Percentiles rank a stretch among this genome's conserved stretches.
Evolutionary conservation across 2,797 vertebrate genomes (phyloP).

Genomic region (Nyctibius grandis): DNA sequence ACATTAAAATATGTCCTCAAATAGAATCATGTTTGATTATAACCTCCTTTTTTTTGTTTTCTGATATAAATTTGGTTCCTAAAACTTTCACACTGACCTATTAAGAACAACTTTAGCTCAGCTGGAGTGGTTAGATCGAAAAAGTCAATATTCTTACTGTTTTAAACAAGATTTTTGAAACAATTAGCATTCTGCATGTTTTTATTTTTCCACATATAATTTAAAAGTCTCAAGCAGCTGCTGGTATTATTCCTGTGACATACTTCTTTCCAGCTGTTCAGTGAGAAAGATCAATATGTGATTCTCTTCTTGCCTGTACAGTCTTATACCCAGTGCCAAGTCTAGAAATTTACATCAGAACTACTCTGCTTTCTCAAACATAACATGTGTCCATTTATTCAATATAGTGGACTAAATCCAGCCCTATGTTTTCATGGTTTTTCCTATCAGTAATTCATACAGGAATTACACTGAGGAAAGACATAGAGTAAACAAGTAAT

Average conservation of each 20-base stretch:
- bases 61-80: not conserved
- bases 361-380: not conserved
- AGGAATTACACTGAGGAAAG: not conserved
- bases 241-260: not conserved
- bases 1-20: not conserved
- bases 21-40: not conserved
- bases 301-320: not conserved
- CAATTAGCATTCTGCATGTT: not conserved
- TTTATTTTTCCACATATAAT: not conserved
- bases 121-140: not conserved
- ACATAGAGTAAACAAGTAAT: not conserved
- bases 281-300: not conserved
- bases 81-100: not conserved
- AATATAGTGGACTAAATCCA: not conserved
- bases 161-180: not conserved
- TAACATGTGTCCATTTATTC: not conserved
- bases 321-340: not conserved
- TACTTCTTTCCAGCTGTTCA: not conserved
- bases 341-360: slow-evolving; percentile 6
- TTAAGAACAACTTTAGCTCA: not conserved
- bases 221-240: not conserved
- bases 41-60: not conserved
- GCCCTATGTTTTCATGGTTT: not conserved
- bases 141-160: not conserved
- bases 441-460: not conserved